Base-by-base conservation (phyloP, 1,140 invertebrate species). In the Zaprionus africanus region DNA sequence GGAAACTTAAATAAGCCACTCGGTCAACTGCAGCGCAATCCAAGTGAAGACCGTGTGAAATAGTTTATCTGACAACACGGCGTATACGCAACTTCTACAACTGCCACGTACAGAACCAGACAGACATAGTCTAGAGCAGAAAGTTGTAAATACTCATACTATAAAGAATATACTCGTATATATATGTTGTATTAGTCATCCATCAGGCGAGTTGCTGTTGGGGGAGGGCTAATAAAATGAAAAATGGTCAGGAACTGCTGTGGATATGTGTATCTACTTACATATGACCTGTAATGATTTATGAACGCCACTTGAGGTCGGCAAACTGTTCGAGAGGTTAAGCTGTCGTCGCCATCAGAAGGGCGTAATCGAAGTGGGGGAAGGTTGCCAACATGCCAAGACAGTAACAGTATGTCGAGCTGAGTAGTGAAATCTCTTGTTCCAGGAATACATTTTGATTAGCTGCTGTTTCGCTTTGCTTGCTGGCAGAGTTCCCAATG, bases 31-130 rank as follows among this genome's bases (percentile, higher is more conserved):
- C 28, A 56, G 31, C 2, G 24, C n/a, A 31, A 5, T 11, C 36
- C 11, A 41, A 66, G 22, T 34, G 15, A 13, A 60, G 49, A 9
- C 36, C 13, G 36, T 38, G 36, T 41, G 22, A 54, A 67, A 54
- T 67, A 53, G 49, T 43, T 49, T 64, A 17, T n/a, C 54, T 41
- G 57, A 15, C 38, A 6, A 76, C 31, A 22, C n/a, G 54, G 59
- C 72, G 72, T 68, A 69, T 83, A 38, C 66, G 46, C 65, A 64
- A 72, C 80, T 72, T 73, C 54, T 62, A 22, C 43, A 53, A n/a
- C 7, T 43, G 65, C 57, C 76, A 78, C 72, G 75, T 58, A 69
- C 46, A 49, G 28, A 60, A 43, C 34, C 38, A 38, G 60, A 26
- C 11, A 38, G 64, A 60, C 78, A 57, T 54, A 51, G 22, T 6